A percentile compares a stretch with the other conserved stretches of the same genome.
Evolutionary conservation across 2,113 vertebrate genomes (phyloP).

Genomic region (Pitta sordida): DNA sequence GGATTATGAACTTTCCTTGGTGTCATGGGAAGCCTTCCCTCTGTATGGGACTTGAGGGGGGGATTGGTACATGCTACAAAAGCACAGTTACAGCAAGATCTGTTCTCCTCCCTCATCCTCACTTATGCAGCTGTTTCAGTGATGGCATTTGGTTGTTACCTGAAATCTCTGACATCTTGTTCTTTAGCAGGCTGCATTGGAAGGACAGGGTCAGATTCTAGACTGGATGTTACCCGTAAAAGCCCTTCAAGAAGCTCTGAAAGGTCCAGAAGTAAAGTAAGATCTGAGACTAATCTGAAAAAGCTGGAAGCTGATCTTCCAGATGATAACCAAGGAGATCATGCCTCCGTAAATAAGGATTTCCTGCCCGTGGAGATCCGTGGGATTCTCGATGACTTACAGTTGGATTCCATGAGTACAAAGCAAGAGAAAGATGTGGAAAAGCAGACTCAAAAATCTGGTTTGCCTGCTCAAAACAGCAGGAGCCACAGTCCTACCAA

Average conservation of each 20-base stretch:
- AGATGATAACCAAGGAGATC: constrained; percentile 51
- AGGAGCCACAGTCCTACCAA: constrained; percentile 83
- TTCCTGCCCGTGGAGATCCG: constrained; percentile 86
- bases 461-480: constrained; percentile 50
- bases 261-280: constrained; percentile 63
- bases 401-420: constrained; percentile 74
- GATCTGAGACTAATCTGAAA: constrained; percentile 62
- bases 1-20: background rate
- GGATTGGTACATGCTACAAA: fast-evolving
- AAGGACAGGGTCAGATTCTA: constrained; percentile 76
- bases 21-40: background rate
- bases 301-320: constrained; percentile 56
- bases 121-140: background rate
- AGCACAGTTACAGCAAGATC: background rate
- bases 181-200: constrained; percentile 55
- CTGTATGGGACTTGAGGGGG: background rate
- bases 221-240: constrained; percentile 61
- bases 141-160: background rate
- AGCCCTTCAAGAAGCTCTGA: constrained; percentile 69
- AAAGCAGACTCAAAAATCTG: constrained; percentile 61
- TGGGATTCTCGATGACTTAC: constrained; percentile 89
- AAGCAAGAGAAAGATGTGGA: constrained; percentile 65
- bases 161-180: background rate
- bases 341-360: constrained; percentile 72
- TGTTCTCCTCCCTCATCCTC: background rate